phyloP scores from a whole-genome alignment of 2,888 invertebrate genomes.

The Subacronicta megacephala region DNA sequence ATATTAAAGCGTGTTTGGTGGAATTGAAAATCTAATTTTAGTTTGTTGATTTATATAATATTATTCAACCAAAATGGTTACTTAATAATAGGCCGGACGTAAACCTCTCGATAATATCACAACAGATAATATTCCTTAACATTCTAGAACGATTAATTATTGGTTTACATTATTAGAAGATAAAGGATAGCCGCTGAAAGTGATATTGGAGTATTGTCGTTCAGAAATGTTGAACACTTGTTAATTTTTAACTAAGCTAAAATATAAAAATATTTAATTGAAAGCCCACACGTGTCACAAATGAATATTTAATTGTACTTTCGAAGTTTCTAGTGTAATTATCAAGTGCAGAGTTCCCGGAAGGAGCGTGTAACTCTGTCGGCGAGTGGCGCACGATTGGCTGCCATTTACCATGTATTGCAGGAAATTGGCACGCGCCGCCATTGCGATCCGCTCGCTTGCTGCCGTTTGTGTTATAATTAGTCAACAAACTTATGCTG shows the following conservation, averaged over 20 bases:
- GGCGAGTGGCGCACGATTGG: conserved; percentile 64
- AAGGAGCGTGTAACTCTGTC: conserved; percentile 53
- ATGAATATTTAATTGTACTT: conserved; percentile 39
- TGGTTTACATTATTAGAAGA: too few relatives aligned
- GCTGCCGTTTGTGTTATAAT: conserved; percentile 66
- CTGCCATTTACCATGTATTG: conserved; percentile 75
- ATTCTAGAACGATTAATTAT: neutral
- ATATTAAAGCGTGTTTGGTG: conserved; percentile 49
- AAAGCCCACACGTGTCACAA: conserved; percentile 15
- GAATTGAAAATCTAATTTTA: conserved; percentile 52
- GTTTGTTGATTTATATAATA: conserved; percentile 47
- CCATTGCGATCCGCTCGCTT: conserved; percentile 64
- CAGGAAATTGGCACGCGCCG: conserved; percentile 76
- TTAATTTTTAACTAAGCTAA: neutral
- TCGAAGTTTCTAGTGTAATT: conserved; percentile 31
- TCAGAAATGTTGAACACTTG: too few relatives aligned
- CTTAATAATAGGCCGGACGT: neutral
- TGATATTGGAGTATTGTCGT: too few relatives aligned
- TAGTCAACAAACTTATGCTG: conserved; percentile 64
- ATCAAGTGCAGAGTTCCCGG: conserved; percentile 48
- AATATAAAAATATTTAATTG: conserved; percentile 20
- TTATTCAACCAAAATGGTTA: conserved; percentile 9
- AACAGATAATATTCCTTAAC: neutral
- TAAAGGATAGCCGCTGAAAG: too few relatives aligned
- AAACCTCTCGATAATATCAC: neutral